A percentile compares a stretch with the other conserved stretches of the same genome.
phyloP scores from a whole-genome alignment of 2,888 invertebrate genomes.

The Polyploca ridens region DNA sequence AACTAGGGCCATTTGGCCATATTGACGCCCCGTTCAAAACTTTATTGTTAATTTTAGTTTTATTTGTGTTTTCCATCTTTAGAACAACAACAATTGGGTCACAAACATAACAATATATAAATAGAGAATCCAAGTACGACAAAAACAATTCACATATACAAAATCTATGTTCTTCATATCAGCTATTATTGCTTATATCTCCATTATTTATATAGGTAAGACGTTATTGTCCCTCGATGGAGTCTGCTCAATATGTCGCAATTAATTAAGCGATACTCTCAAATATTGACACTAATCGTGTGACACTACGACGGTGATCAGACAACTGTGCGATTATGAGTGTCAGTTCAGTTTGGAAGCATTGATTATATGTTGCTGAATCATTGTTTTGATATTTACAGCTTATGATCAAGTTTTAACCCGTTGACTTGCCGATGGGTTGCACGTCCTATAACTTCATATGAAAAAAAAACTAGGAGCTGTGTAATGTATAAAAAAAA shows the following conservation, averaged over 20 bases:
- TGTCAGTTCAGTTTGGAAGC: neutral
- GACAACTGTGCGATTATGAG: neutral
- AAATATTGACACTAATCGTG: slow-evolving; percentile 7
- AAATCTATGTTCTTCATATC: too few relatives aligned
- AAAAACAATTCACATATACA: neutral
- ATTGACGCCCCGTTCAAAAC: too few relatives aligned
- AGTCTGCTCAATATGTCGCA: slow-evolving; percentile 6
- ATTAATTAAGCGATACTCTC: slow-evolving; percentile 6
- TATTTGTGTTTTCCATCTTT: too few relatives aligned
- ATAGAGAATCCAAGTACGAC: neutral
- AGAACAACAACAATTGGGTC: too few relatives aligned
- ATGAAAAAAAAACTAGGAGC: too few relatives aligned
- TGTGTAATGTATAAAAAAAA: too few relatives aligned
- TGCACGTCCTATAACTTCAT: too few relatives aligned
- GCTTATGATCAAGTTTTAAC: too few relatives aligned
- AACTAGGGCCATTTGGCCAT: too few relatives aligned
- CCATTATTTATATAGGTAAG: neutral
- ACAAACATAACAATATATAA: neutral
- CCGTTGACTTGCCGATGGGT: too few relatives aligned
- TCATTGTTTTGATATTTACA: neutral
- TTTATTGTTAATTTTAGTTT: too few relatives aligned
- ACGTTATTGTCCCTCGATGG: neutral
- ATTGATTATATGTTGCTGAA: neutral
- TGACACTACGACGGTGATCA: slow-evolving; percentile 6
- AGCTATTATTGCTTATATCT: slow-evolving; percentile 4